Evolutionary conservation across 1,140 invertebrate genomes (phyloP), one percentile per base, ranked within the genome.

Genomic region (Elymnias hypermnestra): DNA sequence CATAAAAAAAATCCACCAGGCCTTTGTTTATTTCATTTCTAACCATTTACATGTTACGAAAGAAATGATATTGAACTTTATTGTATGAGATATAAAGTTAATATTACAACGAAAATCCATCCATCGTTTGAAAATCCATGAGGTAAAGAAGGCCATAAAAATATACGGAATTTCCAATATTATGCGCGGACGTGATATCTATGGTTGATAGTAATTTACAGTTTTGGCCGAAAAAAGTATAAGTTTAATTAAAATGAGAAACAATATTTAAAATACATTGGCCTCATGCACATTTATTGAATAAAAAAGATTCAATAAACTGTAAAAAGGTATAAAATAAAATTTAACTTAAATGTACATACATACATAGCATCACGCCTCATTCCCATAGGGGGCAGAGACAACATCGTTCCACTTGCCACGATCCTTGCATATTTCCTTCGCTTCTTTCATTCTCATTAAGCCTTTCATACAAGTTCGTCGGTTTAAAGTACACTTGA

Each of bases 131-230:
- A 37, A 33, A 33, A 15, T 2, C 28, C 29, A 7, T 23, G 8
- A 43, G 10, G 31, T 49, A 35, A 35, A 36, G 25, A 25, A 40
- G 18, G 37, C 31, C 25, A 37, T 41, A 52, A 44, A 52, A 52
- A 23, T 45, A 28, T 46, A 53, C 45, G 42, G 50, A 46, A 53
- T 52, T 52, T 40, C 38, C 50, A 46, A 53, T 53, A 53, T 53
- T 36, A 40, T 49, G 42, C 29, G 22, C 37, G 43, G 18, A 41
- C 43, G 37, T 45, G 50, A 46, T 53, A 46, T 37, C 43, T 29
- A 28, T 14, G 47, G 47, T 31, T 46, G 17, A 40, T 36, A 53
- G 42, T 41, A 29, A 46, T 41, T 46, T 40, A 46, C 50, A 53
- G 15, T 10, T 13, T 12, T 5, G 29, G 43, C 10, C 29, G 15